These are phyloP conservation scores for Leptogaster cylindrica DNA, from an alignment of 2,888 invertebrate species.

Conservation along the genomic window DNA sequence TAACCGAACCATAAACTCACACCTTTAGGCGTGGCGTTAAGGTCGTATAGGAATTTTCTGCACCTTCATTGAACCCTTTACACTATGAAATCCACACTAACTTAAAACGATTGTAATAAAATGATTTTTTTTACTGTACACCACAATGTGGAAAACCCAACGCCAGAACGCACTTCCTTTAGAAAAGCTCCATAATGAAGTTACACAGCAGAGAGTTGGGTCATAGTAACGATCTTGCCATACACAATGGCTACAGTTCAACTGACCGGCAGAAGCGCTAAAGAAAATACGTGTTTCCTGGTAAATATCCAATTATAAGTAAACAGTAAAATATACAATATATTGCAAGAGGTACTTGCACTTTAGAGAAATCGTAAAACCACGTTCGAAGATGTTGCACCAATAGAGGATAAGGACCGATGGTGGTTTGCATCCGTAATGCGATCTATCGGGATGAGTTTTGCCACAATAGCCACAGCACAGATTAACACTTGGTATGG, in stretches of 20 bases:
- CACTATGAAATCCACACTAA: neutral
- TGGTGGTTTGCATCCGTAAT: constrained; percentile 33
- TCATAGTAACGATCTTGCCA: too few relatives aligned
- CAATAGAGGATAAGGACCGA: neutral
- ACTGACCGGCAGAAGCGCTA: neutral
- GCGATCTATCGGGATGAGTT: constrained; percentile 17
- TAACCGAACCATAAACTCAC: constrained; percentile 27
- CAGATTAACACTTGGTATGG: constrained; percentile 20
- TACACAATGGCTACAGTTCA: too few relatives aligned
- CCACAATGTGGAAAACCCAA: constrained; percentile 12
- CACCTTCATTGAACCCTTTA: neutral
- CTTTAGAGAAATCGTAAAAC: constrained; percentile 40
- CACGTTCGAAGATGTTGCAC: neutral
- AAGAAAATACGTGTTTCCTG: constrained; percentile 28
- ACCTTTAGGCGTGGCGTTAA: constrained; percentile 33
- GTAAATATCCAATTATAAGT: constrained; percentile 41
- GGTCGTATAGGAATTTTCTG: too few relatives aligned
- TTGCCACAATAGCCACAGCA: constrained; percentile 5
- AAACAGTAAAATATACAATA: constrained; percentile 38
- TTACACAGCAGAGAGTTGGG: too few relatives aligned
- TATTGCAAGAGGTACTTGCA: constrained; percentile 27
- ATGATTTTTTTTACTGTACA: constrained; percentile 16
- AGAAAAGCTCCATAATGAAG: neutral
- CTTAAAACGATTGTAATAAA: constrained; percentile 6
- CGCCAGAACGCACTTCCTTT: constrained; percentile 4